These are phyloP conservation scores for Calliphora vicina DNA, from an alignment of 1,140 invertebrate species.

Conservation along the genomic window DNA sequence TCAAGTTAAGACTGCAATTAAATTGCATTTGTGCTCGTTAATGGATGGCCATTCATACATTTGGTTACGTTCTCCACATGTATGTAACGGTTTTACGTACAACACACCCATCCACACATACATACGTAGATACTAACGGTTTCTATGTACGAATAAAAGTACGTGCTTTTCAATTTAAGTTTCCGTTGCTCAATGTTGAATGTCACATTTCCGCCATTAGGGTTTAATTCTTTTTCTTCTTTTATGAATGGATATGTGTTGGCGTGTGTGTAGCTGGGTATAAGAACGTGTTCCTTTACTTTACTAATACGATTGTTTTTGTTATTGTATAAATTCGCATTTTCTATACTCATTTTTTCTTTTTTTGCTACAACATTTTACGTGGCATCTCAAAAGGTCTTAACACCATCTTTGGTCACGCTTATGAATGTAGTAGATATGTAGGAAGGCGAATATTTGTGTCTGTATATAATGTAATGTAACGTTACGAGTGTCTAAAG, in stretches of 20 bases:
- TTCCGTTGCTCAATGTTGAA: background rate
- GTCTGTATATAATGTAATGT: background rate
- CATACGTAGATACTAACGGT: background rate
- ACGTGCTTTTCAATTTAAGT: background rate
- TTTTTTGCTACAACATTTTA: background rate
- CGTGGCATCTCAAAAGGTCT: background rate
- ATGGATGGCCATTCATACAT: background rate
- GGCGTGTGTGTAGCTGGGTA: background rate
- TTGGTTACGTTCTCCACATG: background rate
- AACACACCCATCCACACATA: background rate
- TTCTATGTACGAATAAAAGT: background rate
- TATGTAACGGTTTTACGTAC: background rate
- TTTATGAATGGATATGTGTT: background rate
- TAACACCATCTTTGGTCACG: background rate
- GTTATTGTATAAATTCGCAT: background rate
- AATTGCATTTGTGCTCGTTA: slow-evolving; percentile 14
- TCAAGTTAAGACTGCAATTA: background rate
- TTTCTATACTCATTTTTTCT: background rate
- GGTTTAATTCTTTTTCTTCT: background rate
- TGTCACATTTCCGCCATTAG: background rate
- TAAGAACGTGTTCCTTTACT: background rate
- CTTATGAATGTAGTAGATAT: no score
- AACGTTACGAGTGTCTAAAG: background rate
- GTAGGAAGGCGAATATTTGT: background rate
- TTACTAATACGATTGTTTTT: slow-evolving; percentile 2